Conservation (phyloP, 2,888 invertebrate genomes). For the Gryllus longicercus region DNA sequence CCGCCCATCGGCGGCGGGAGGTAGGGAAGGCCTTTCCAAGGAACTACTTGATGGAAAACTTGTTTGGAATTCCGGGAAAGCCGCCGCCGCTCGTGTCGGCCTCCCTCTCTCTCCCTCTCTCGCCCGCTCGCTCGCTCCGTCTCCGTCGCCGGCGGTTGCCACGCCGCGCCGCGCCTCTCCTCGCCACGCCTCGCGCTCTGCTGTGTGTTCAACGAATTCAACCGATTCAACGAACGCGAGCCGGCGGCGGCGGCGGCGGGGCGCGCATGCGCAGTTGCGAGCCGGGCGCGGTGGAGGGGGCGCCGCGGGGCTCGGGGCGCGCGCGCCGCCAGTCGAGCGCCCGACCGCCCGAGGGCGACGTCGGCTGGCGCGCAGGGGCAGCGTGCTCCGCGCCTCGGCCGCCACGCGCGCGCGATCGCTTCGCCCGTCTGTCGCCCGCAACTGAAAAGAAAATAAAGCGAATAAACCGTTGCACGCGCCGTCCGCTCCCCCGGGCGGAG, state of each 20-base stretch:
- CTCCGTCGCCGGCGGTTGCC: not conserved
- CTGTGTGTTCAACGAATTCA: slow-evolving; percentile 4
- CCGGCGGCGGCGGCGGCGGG: not conserved
- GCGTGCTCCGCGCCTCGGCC: not conserved
- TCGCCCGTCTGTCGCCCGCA: not conserved
- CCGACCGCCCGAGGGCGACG: not conserved
- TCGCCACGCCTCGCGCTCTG: not conserved
- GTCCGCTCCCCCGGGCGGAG: too few species aligned
- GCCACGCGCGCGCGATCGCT: not conserved
- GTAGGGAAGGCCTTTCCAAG: slow-evolving; percentile 23
- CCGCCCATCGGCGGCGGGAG: slow-evolving; percentile 22
- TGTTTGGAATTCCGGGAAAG: slow-evolving; percentile 30
- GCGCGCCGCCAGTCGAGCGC: not conserved
- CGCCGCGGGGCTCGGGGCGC: not conserved
- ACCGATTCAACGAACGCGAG: not conserved
- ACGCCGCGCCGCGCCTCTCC: not conserved
- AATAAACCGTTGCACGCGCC: not conserved
- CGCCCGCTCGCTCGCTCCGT: not conserved
- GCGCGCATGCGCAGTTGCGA: not conserved
- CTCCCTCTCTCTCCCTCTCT: not conserved
- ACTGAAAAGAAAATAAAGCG: not conserved
- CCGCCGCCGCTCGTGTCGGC: not conserved
- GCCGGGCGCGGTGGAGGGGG: not conserved
- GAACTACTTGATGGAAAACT: slow-evolving; percentile 29
- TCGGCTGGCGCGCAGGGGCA: not conserved